phyloP scores from a whole-genome alignment of 2,797 vertebrate species.

The Leptatherina wallacei region DNA sequence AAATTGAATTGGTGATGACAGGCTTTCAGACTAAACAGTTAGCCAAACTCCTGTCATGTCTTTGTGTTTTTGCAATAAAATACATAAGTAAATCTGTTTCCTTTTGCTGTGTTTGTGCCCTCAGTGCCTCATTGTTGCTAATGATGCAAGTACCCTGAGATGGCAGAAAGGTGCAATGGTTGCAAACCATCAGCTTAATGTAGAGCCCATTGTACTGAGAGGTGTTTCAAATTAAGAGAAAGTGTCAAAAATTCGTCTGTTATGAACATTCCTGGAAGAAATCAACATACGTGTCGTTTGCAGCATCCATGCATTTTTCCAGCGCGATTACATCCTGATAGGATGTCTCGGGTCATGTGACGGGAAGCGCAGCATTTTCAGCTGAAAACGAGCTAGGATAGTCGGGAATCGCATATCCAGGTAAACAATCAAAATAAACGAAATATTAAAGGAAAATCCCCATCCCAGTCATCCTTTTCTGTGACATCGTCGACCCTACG shows the following conservation, averaged over 20 bases:
- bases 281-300: slow-evolving; percentile 63
- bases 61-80: slow-evolving; percentile 81
- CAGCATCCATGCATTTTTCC: slow-evolving; percentile 62
- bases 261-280: neutral
- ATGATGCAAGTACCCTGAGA: neutral
- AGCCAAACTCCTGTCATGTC: slow-evolving; percentile 51
- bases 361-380: slow-evolving; percentile 83
- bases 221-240: neutral
- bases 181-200: neutral
- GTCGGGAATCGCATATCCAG: slow-evolving; percentile 87
- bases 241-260: neutral
- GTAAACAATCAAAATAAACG: slow-evolving; percentile 84
- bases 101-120: slow-evolving; percentile 4
- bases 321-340: slow-evolving; percentile 50
- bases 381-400: slow-evolving; percentile 85
- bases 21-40: slow-evolving; percentile 46
- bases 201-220: neutral
- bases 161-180: neutral
- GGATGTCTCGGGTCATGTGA: slow-evolving; percentile 77
- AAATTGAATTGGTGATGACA: slow-evolving; percentile 32
- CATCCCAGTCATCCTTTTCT: slow-evolving; percentile 29
- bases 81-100: slow-evolving; percentile 35
- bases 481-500: slow-evolving; percentile 56
- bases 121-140: neutral
- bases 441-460: slow-evolving; percentile 60